Base-by-base conservation (phyloP, 2,797 vertebrate species). In the Pipistrellus pygmaeus region DNA sequence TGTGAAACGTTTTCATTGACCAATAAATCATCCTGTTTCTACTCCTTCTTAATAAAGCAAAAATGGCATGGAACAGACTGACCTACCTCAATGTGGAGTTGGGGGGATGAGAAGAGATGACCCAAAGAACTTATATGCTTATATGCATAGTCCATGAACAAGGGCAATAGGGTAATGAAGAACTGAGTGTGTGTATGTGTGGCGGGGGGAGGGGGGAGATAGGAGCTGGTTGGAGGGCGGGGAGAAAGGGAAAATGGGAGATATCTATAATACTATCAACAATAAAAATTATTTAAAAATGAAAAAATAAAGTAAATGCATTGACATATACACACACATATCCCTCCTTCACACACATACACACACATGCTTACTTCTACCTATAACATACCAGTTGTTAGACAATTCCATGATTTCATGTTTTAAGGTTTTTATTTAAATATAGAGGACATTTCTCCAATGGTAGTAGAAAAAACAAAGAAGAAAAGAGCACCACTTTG, bases 401-500 rank as follows among this genome's bases (percentile, higher is more conserved):
- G 25, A 23, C 25, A 88, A 75, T 4, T 64, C 3, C 4, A 68
- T 6, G 6, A 35, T 30, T 15, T 4, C 35, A 0, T 60, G 18
- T 41, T 81, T 91, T 30, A 62, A 92, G 32, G n/a, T 51, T 75
- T 80, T 85, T 38, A 25, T 46, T 95, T 78, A 69, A 48, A 87
- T 72, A 90, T 2, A 69, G 23, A 85, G 57, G 4, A 44, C 41
- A 81, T 75, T 44, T 85, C 51, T 35, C n/a, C n/a, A 21, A 77
- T 4, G 11, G 27, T 87, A 41, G 72, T 32, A 85, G 25, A 71
- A 69, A n/a, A 88, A 80, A 88, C 20, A 55, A 51, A 73, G 12
- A 64, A 18, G 41, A 75, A 87, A 66, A 94, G 9, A 72, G 4
- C 8, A 85, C 21, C n/a, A 30, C 13, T 68, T 77, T 73, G 8